Conservation (phyloP, 2,888 invertebrate species). For the Drosophila glabriapex region DNA sequence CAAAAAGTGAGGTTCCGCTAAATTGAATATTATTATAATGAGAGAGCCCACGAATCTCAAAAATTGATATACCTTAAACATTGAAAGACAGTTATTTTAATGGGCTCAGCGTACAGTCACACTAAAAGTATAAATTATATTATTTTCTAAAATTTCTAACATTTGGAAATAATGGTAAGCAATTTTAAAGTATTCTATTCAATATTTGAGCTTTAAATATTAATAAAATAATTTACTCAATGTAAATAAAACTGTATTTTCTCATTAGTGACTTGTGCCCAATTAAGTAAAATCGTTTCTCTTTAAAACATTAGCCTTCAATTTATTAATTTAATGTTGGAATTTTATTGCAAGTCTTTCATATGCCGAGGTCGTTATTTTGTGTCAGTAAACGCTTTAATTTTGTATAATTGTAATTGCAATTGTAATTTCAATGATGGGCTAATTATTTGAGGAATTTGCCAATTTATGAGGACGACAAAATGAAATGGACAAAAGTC, state of each 20-base stretch:
- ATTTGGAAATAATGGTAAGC: background rate
- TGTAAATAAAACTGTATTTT: background rate
- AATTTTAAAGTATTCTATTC: background rate
- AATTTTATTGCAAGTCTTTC: background rate
- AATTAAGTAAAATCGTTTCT: background rate
- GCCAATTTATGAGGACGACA: constrained; percentile 24
- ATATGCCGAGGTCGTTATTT: background rate
- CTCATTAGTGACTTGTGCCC: background rate
- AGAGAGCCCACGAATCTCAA: background rate
- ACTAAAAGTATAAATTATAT: background rate
- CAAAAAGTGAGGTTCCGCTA: background rate
- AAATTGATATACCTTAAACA: background rate
- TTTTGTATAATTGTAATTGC: constrained; percentile 33
- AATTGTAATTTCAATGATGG: constrained; percentile 40
- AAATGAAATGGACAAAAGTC: background rate
- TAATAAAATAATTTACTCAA: background rate
- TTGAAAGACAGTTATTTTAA: background rate
- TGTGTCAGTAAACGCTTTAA: constrained; percentile 40
- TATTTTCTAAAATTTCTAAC: background rate
- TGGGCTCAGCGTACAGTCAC: background rate
- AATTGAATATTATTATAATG: background rate
- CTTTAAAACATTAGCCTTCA: background rate
- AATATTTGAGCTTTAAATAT: background rate
- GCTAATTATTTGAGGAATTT: constrained; percentile 47
- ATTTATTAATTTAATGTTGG: background rate